Evolutionary conservation across 2,888 invertebrate genomes (phyloP), one percentile per base, ranked within the genome.

Genomic region (Ceratothoa steindachneri): DNA sequence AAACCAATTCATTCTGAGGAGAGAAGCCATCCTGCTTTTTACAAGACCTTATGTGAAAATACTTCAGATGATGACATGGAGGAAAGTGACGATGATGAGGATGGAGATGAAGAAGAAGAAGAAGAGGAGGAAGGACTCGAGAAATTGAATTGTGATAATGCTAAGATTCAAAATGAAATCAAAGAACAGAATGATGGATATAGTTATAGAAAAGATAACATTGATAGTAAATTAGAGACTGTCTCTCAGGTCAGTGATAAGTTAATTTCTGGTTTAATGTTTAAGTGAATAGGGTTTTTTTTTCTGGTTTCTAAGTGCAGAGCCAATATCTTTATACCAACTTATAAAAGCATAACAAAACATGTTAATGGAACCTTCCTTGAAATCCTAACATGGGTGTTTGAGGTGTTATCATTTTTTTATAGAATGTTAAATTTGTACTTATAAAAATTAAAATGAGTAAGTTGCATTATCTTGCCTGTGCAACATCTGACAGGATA

Each of bases 81-180:
- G 29, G 64, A 71, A 60, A 30, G 22, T n/a, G 30, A 60, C 5
- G 71, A 71, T 29, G 76, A 41, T 27, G 76, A 70, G 2, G 5
- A 51, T 22, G 71, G 53, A 51, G n/a, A n/a, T n/a, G n/a, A n/a
- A n/a, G n/a, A 71, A 60, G 60, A 30, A 24, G 30, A 60, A 7
- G 71, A 71, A 31, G 76, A 41, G 31, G 76, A 70, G 2, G 5
- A 51, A n/a, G 71, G 53, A 51, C 65, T 30, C n/a, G 64, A 65
- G 27, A 67, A 74, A 24, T 29, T 22, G 4, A 55, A 41, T n/a
- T 60, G 64, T 27, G 60, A 27, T 12, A 65, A 69, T 12, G 55
- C 28, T 28, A 29, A 28, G 15, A 29, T 41, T 53, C 27, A 53
- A 15, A 29, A 67, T 30, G 67, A 30, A 27, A n/a, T 53, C 12